Conservation (phyloP, 2,888 invertebrate genomes). For the Rotaria magnacalcarata region DNA sequence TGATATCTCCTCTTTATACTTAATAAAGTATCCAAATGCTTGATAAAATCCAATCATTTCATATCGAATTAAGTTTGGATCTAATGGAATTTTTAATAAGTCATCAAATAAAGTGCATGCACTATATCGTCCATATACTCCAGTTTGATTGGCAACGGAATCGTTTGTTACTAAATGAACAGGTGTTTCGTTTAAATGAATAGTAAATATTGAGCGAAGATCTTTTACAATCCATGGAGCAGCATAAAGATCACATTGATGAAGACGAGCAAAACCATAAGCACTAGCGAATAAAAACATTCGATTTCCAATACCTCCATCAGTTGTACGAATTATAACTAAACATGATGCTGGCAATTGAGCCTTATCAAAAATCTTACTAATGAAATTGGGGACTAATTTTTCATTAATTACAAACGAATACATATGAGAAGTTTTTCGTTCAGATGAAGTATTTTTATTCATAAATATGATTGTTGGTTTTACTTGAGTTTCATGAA, state of each 20-base stretch:
- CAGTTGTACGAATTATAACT: background rate
- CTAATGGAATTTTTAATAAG: background rate
- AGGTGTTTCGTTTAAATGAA: background rate
- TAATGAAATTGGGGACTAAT: background rate
- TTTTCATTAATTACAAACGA: background rate
- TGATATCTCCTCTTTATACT: background rate
- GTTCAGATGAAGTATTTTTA: background rate
- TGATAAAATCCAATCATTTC: constrained; percentile 36
- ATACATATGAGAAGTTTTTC: background rate
- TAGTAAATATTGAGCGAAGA: background rate
- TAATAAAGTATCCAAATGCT: background rate
- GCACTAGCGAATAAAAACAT: constrained; percentile 33
- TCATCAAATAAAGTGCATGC: background rate
- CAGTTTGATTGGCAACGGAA: background rate
- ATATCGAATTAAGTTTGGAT: background rate
- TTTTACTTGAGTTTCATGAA: background rate
- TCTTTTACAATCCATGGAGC: constrained; percentile 1
- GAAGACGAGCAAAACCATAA: constrained; percentile 15
- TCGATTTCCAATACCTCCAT: constrained; percentile 10
- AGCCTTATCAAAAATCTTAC: background rate
- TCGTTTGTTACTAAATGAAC: background rate
- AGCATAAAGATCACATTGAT: background rate
- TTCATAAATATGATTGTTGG: background rate
- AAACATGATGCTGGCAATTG: background rate
- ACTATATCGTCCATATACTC: constrained; percentile 4